These are phyloP conservation scores for Apamea anceps DNA, from an alignment of 2,888 invertebrate genomes.

Conservation along the genomic window DNA sequence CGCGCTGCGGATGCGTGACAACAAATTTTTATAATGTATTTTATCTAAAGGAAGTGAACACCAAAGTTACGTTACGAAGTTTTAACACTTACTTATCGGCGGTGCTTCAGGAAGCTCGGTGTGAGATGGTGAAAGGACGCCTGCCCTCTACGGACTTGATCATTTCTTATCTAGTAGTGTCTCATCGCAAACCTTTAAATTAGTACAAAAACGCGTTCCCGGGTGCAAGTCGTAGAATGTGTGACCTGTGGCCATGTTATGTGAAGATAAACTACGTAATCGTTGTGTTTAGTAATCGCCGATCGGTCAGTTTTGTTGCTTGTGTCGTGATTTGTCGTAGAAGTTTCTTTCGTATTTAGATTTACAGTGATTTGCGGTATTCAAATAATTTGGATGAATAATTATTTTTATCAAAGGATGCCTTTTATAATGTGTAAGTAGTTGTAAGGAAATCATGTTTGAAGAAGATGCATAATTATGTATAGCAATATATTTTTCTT, in stretches of 20 bases:
- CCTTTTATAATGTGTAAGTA: slow-evolving; percentile 89
- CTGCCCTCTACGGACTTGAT: slow-evolving; percentile 50
- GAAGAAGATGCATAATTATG: slow-evolving; percentile 82
- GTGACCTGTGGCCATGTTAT: slow-evolving; percentile 79
- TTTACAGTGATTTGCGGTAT: slow-evolving; percentile 84
- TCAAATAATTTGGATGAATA: slow-evolving; percentile 79
- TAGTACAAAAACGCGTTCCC: slow-evolving; percentile 87
- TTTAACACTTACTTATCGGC: slow-evolving; percentile 58
- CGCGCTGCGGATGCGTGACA: slow-evolving; percentile 44
- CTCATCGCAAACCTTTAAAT: slow-evolving; percentile 75
- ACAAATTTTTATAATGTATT: slow-evolving; percentile 63
- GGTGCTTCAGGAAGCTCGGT: slow-evolving; percentile 59
- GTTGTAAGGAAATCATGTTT: slow-evolving; percentile 82
- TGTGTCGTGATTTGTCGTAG: slow-evolving; percentile 85
- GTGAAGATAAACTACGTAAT: slow-evolving; percentile 73
- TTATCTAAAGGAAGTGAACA: slow-evolving; percentile 72
- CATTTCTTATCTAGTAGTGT: slow-evolving; percentile 75
- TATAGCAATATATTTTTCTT: slow-evolving; percentile 81
- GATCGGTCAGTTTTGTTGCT: slow-evolving; percentile 81
- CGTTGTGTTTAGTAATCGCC: slow-evolving; percentile 81
- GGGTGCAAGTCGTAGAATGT: slow-evolving; percentile 79
- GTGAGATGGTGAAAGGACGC: slow-evolving; percentile 36
- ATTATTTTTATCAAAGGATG: slow-evolving; percentile 85
- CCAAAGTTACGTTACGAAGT: slow-evolving; percentile 75
- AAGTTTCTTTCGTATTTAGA: slow-evolving; percentile 77